Conservation (phyloP, 1,140 invertebrate genomes). For the Drosophila mojavensis region DNA sequence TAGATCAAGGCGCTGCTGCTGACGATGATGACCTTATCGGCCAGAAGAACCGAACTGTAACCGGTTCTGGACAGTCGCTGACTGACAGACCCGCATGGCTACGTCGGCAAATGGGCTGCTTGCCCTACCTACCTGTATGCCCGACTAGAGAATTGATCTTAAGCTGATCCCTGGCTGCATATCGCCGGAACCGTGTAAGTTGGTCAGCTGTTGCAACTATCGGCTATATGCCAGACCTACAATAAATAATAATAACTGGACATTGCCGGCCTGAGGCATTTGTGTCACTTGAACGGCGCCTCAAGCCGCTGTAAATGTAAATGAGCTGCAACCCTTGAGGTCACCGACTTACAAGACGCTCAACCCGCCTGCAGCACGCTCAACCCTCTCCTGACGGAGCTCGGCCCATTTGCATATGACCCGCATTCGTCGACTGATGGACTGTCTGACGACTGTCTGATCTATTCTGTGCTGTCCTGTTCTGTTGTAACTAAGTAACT, state of each 20-base stretch:
- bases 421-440: constrained; percentile 55
- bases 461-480: background rate
- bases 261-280: constrained; percentile 49
- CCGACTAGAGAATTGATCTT: constrained; percentile 46
- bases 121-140: constrained; percentile 49
- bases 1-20: constrained; percentile 14
- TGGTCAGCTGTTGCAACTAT: constrained; percentile 48
- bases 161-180: constrained; percentile 16
- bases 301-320: constrained; percentile 54
- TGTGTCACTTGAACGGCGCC: constrained; percentile 46
- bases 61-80: constrained; percentile 77
- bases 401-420: constrained; percentile 60
- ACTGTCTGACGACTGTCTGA: constrained; percentile 34
- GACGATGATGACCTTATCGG: constrained; percentile 70
- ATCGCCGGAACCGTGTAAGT: constrained; percentile 2
- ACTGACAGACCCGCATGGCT: constrained; percentile 60
- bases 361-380: constrained; percentile 31
- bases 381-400: constrained; percentile 34
- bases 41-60: constrained; percentile 49
- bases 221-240: background rate
- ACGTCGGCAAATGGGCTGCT: background rate
- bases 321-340: constrained; percentile 70
- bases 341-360: constrained; percentile 58
- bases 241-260: constrained; percentile 56
- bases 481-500: constrained; percentile 69